Evolutionary conservation across 2,888 invertebrate genomes (phyloP), one percentile per base, ranked within the genome.

Genomic region (Lithophane socia): DNA sequence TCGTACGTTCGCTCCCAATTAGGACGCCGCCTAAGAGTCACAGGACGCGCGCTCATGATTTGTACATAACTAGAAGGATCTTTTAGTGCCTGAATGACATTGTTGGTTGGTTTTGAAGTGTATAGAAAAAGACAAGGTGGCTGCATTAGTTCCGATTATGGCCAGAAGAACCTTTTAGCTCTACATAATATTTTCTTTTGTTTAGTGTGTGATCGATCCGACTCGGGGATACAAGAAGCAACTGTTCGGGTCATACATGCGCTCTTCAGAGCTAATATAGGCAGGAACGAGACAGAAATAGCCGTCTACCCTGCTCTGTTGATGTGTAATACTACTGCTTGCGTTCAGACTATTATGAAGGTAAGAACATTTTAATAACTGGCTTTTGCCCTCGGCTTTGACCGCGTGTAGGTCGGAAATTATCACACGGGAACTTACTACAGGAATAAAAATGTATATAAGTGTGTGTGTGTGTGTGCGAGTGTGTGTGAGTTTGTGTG

Each of bases 261-360:
- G 0, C 71, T 92, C 8, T 87, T 82, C 56, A 86, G 85, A 8
- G 68, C 88, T n/a, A 90, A 88, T 81, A 80, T 87, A 5, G 86
- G 75, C 5, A 52, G 7, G 44, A 75, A 12, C 18, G 66, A 68
- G 49, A 60, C 73, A 12, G 75, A 82, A 18, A 61, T 79, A 61
- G 74, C 65, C 3, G 73, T 83, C 9, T 73, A 75, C 52, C 81
- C 78, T 4, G 87, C 87, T 44, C 66, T 85, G 1, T 56, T 81
- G 8, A 72, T 84, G 79, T 87, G 86, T 47, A 66, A 76, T 42
- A 77, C 74, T 37, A n/a, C 42, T 10, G 47, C 76, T 7, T 68
- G 77, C n/a, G 68, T 74, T 3, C 87, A 82, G 12, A 64, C 7
- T 3, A 58, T 86, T 24, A 78, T 84, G 61, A 75, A 85, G 82